phyloP scores from a whole-genome alignment of 2,113 vertebrate species.

The Ictalurus furcatus region DNA sequence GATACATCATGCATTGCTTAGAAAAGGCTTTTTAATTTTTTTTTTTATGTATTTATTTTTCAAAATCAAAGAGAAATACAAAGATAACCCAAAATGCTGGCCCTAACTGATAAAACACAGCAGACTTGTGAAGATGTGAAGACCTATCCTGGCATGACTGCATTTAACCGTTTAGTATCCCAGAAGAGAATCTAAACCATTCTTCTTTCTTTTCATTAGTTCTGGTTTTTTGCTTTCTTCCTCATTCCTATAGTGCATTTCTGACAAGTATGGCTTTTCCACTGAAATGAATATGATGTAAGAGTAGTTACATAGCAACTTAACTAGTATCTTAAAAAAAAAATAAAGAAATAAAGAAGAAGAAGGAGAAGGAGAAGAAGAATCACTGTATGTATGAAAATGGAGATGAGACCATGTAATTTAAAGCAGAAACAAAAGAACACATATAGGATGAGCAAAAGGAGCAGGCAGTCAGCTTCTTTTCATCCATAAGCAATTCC shows the following conservation, averaged over 20 bases:
- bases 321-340: background rate
- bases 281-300: background rate
- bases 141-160: background rate
- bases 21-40: background rate
- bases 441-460: background rate
- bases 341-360: background rate
- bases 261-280: background rate
- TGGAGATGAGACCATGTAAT: background rate
- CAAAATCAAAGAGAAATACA: constrained; percentile 16
- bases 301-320: background rate
- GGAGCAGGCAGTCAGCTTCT: background rate
- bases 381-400: background rate
- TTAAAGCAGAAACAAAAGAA: background rate
- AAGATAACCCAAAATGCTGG: background rate
- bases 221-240: background rate
- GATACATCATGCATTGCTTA: constrained; percentile 10
- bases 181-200: background rate
- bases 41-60: constrained; percentile 8
- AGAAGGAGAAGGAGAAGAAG: background rate
- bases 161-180: constrained; percentile 47
- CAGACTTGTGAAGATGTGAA: constrained; percentile 36
- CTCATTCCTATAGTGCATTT: constrained; percentile 15
- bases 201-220: constrained; percentile 14
- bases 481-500: background rate
- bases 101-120: background rate